Evolutionary conservation across 2,888 invertebrate genomes (phyloP).

Genomic region (Stenodera caucasica): DNA sequence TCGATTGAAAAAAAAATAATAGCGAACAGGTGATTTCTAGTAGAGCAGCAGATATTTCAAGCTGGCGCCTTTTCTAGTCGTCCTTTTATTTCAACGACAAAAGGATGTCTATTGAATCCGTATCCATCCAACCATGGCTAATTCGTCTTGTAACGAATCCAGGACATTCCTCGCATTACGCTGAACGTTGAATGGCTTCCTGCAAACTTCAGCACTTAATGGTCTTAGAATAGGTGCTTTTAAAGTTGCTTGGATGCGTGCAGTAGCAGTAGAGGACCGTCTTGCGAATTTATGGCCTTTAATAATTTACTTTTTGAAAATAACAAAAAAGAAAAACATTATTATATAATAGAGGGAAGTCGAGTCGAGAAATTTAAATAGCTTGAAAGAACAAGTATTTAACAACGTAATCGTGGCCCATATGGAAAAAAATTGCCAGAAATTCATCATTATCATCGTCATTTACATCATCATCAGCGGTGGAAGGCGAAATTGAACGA

Average conservation of each 20-base stretch:
- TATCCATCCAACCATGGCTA: slow-evolving; percentile 10
- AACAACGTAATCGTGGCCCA: neutral
- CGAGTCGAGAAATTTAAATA: neutral
- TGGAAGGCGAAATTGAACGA: slow-evolving; percentile 20
- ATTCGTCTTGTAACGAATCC: slow-evolving; percentile 13
- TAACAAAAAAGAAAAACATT: neutral
- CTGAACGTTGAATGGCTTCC: slow-evolving; percentile 13
- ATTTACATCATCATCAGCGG: neutral
- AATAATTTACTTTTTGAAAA: slow-evolving; percentile 4
- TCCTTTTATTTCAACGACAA: slow-evolving; percentile 11
- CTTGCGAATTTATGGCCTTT: slow-evolving; percentile 5
- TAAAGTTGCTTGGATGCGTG: slow-evolving; percentile 9
- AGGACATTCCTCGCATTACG: slow-evolving; percentile 10
- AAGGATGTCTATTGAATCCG: slow-evolving; percentile 11
- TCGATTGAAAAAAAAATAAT: too few species aligned
- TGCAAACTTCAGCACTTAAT: slow-evolving; percentile 15
- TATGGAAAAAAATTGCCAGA: neutral
- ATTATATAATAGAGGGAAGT: neutral
- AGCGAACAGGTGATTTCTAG: slow-evolving; percentile 1
- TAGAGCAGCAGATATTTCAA: neutral
- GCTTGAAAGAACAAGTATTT: neutral
- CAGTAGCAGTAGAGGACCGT: slow-evolving; percentile 1
- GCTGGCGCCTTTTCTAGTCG: neutral
- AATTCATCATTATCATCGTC: neutral
- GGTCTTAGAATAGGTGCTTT: slow-evolving; percentile 14